Evolutionary conservation across 1,140 invertebrate species (phyloP).

Genomic region (Rhagoletis zephyria): DNA sequence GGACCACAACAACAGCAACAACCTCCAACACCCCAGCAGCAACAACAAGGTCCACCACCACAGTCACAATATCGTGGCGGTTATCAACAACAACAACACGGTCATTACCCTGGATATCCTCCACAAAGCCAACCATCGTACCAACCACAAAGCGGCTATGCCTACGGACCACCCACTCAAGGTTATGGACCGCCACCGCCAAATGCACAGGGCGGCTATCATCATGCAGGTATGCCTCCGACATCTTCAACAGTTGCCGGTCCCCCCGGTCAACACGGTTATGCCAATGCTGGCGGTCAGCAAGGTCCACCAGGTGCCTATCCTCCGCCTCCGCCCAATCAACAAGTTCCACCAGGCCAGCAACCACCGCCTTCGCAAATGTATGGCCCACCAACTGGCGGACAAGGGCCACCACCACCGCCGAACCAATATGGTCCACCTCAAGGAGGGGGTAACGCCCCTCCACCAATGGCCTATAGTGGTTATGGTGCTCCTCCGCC

Average conservation of each 20-base stretch:
- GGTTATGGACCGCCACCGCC: conserved; percentile 69
- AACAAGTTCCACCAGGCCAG: conserved; percentile 64
- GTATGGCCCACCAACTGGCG: conserved; percentile 71
- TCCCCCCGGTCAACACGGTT: conserved; percentile 61
- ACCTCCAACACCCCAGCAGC: conserved; percentile 48
- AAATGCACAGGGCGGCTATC: conserved; percentile 72
- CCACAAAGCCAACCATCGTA: conserved; percentile 72
- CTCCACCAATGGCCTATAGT: conserved; percentile 68
- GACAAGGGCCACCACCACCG: conserved; percentile 72
- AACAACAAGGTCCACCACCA: conserved; percentile 66
- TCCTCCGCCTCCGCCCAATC: conserved; percentile 63
- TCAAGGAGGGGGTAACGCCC: conserved; percentile 66
- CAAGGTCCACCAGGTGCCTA: conserved; percentile 67
- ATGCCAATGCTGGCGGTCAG: conserved; percentile 63
- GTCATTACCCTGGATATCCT: conserved; percentile 75
- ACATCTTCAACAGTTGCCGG: conserved; percentile 59
- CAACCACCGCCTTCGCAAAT: conserved; percentile 67
- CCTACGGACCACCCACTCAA: conserved; percentile 69
- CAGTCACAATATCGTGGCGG: conserved; percentile 73
- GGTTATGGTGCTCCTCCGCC: conserved; percentile 66
- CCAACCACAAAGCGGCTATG: conserved; percentile 74
- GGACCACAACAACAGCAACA: conserved; percentile 54
- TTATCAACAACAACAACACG: conserved; percentile 74
- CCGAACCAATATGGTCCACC: conserved; percentile 70
- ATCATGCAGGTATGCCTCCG: conserved; percentile 67